Evolutionary conservation across 2,888 invertebrate species (phyloP), one percentile per base, ranked within the genome.

Genomic region (Sphinx pinastri): DNA sequence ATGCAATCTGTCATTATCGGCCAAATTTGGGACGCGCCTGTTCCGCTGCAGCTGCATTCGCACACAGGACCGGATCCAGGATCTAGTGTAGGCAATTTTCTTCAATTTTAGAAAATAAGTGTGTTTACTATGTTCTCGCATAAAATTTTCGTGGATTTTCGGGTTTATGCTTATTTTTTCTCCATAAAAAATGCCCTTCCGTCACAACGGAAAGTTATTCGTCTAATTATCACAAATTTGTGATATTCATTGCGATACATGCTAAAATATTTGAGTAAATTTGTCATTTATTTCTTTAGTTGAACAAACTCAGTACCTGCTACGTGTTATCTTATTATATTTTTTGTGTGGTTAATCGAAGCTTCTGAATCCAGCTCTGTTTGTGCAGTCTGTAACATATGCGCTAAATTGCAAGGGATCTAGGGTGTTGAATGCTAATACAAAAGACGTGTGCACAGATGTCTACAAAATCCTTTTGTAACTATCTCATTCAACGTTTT

Each of bases 1-100:
- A 90, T 88, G 86, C 88, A 82, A 87, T 87, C 82, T 83, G 74
- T 81, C 84, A 84, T 82, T 92, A 92, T 89, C 91, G 84, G 68
- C 81, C 83, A 16, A 84, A 90, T 90, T 88, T 88, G 84, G 88
- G 85, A 84, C 88, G 84, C 80, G 79, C 19, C 69, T 77, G 84
- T 85, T 87, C 84, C 84, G 84, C 75, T 80, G 88, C 90, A 89
- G 90, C 91, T 90, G 89, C 84, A 75, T 60, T 49, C 13, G 49
- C 19, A 13, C 63, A 13, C 19, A 63, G 49, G 49, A 47, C 63
- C 6, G 63, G 13, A 63, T 63, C 49, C 49, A 49, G 49, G 49
- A 19, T 19, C 38, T 38, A 38, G 38, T 38, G 38, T 38, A 38
- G 38, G 8, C 38, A 4, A 38, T 38, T 38, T 38, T 38, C 38